phyloP scores from a whole-genome alignment of 2,888 invertebrate genomes.

The Lobophora halterata region DNA sequence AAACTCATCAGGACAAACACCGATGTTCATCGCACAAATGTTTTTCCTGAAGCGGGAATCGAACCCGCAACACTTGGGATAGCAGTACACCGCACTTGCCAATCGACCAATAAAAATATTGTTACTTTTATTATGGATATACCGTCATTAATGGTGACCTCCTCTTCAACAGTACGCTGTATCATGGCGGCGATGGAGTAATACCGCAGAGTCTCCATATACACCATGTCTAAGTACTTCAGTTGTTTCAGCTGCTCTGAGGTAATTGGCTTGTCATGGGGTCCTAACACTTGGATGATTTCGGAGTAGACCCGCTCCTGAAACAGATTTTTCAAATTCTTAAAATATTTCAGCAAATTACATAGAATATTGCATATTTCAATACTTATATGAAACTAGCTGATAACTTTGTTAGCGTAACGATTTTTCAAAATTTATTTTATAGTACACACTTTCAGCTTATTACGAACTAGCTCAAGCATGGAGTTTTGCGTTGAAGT shows the following conservation, averaged over 20 bases:
- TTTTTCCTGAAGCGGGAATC: too few relatives aligned
- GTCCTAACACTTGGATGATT: slow-evolving; percentile 50
- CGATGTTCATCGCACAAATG: too few relatives aligned
- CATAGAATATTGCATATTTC: too few relatives aligned
- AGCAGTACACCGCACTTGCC: too few relatives aligned
- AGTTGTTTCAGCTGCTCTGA: slow-evolving; percentile 53
- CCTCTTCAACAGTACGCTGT: slow-evolving; percentile 62
- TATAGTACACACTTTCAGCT: too few relatives aligned
- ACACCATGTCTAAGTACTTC: slow-evolving; percentile 59
- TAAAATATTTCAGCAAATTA: neutral
- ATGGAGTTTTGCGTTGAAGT: too few relatives aligned
- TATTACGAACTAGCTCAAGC: too few relatives aligned
- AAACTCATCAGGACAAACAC: too few relatives aligned
- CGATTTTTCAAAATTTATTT: too few relatives aligned
- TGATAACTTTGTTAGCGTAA: too few relatives aligned
- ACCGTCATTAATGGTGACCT: slow-evolving; percentile 59
- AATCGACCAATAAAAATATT: neutral
- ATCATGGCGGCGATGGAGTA: slow-evolving; percentile 61
- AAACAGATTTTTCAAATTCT: slow-evolving; percentile 13
- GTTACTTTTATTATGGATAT: slow-evolving; percentile 3
- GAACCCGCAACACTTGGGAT: too few relatives aligned
- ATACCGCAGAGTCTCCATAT: slow-evolving; percentile 58
- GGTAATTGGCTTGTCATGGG: slow-evolving; percentile 35
- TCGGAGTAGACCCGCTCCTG: slow-evolving; percentile 62
- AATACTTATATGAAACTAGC: too few relatives aligned